A percentile compares a stretch with the other conserved stretches of the same genome.
Conservation (phyloP, 30 jellyfish, hydroid and myxozoan genomes). For the Calvadosia cruxmelitensis region DNA sequence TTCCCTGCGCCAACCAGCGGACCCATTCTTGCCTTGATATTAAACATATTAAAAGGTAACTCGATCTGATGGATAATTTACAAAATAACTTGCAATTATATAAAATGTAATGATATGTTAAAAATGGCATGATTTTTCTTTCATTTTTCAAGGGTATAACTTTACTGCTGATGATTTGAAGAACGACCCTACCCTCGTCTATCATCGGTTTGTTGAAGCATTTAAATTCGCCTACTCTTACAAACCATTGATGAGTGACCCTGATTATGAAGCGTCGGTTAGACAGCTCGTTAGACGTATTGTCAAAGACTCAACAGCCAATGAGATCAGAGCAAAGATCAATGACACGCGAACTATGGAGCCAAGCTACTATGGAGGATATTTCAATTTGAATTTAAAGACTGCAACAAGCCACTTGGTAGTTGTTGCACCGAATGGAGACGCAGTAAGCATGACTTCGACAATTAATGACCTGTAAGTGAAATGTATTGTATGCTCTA, state of each 20-base stretch:
- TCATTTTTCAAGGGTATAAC: conserved; percentile 54
- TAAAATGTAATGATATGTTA: too few species aligned
- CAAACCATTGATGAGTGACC: conserved; percentile 76
- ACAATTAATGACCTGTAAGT: conserved; percentile 94
- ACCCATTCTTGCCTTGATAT: conserved; percentile 66
- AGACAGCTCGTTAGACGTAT: conserved; percentile 27
- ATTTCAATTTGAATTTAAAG: conserved; percentile 40
- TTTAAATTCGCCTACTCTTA: conserved; percentile 77
- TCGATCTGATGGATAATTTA: too few species aligned
- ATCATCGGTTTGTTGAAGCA: conserved; percentile 84
- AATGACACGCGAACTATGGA: conserved; percentile 34
- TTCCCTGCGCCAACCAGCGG: conserved; percentile 96
- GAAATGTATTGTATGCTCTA: too few species aligned
- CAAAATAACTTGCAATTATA: too few species aligned
- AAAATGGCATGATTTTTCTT: too few species aligned
- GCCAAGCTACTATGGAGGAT: conserved; percentile 63
- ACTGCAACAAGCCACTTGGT: conserved; percentile 94
- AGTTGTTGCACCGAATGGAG: conserved; percentile 85
- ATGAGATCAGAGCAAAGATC: conserved; percentile 36
- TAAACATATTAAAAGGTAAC: conserved; percentile 74
- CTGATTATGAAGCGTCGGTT: conserved; percentile 63
- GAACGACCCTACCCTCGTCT: conserved; percentile 49
- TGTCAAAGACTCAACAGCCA: conserved; percentile 37
- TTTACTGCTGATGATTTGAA: conserved; percentile 55
- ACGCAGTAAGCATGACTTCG: conserved; percentile 78